Percentiles rank a stretch among this genome's conserved stretches.
These are phyloP conservation scores for Amblyornis subalaris DNA, from an alignment of 2,113 vertebrate genomes.

Conservation along the genomic window DNA sequence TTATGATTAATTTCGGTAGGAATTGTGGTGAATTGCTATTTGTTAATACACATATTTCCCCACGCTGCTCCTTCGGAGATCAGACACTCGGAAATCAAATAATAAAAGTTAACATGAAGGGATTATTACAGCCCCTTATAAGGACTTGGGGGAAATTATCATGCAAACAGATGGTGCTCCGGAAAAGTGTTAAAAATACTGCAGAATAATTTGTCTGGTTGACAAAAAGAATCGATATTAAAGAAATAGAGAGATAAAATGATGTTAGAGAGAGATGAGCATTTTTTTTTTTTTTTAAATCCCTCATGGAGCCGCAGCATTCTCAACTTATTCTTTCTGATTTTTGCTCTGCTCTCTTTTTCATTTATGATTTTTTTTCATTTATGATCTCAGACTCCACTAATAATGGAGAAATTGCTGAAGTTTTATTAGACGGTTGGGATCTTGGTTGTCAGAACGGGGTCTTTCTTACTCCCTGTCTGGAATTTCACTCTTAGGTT, in stretches of 20 bases:
- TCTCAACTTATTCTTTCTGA: background rate
- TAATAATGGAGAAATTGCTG: background rate
- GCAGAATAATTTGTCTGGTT: background rate
- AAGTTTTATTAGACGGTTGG: background rate
- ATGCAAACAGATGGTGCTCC: background rate
- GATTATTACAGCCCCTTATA: slow-evolving; percentile 22
- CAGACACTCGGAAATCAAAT: slow-evolving; percentile 10
- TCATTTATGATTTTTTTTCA: background rate
- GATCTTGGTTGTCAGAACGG: background rate
- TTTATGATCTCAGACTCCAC: background rate
- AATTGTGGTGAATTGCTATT: background rate
- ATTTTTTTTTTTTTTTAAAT: background rate
- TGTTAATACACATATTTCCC: background rate
- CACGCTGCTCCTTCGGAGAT: background rate
- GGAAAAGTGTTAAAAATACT: slow-evolving; percentile 9
- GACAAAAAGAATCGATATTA: background rate
- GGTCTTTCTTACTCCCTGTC: background rate
- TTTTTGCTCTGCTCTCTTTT: background rate
- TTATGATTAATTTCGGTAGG: background rate
- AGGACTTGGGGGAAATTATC: slow-evolving; percentile 15
- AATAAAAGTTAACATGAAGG: slow-evolving; percentile 2
- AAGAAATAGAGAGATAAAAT: slow-evolving; percentile 1
- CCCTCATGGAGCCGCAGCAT: background rate
- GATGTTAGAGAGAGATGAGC: background rate
- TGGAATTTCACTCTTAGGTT: background rate